Evolutionary conservation across 1,140 invertebrate genomes (phyloP).

Genomic region (Drosophila aff.): DNA sequence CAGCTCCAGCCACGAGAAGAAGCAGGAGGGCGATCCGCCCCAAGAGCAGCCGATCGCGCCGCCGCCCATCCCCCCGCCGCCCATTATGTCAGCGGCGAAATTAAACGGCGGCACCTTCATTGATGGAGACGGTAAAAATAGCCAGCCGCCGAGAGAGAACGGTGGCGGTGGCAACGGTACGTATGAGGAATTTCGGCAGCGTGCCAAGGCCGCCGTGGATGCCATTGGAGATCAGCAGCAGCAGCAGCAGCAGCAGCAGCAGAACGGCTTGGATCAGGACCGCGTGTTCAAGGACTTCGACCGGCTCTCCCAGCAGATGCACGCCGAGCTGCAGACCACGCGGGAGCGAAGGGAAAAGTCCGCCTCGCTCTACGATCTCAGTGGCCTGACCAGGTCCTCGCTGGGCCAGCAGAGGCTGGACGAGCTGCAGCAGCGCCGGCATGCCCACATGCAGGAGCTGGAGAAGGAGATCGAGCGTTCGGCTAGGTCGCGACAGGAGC

Average conservation of each 20-base stretch:
- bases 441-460: conserved; percentile 77
- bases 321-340: conserved; percentile 68
- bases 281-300: conserved; percentile 84
- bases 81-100: conserved; percentile 84
- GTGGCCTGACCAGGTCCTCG: conserved; percentile 39
- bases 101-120: conserved; percentile 80
- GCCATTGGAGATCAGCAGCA: conserved; percentile 37
- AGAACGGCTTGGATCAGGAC: conserved; percentile 71
- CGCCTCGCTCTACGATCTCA: conserved; percentile 77
- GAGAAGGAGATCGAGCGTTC: conserved; percentile 78
- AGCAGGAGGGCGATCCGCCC: conserved; percentile 47
- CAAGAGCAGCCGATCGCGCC: conserved; percentile 31
- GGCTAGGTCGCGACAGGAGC: conserved; percentile 56
- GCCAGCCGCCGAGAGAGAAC: conserved; percentile 21
- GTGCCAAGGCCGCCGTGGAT: conserved; percentile 79
- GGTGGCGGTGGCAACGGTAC: conserved; percentile 38
- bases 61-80: conserved; percentile 69
- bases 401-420: conserved; percentile 47
- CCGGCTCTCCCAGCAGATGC: conserved; percentile 72
- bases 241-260: conserved; percentile 8
- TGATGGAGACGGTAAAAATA: conserved; percentile 65
- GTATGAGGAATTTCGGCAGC: conserved; percentile 85
- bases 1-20: conserved; percentile 61
- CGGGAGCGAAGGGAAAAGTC: conserved; percentile 65
- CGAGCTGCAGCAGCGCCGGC: conserved; percentile 63